These are phyloP conservation scores for Siphonodentalium dalli DNA, from an alignment of 2,888 invertebrate species.

Conservation along the genomic window DNA sequence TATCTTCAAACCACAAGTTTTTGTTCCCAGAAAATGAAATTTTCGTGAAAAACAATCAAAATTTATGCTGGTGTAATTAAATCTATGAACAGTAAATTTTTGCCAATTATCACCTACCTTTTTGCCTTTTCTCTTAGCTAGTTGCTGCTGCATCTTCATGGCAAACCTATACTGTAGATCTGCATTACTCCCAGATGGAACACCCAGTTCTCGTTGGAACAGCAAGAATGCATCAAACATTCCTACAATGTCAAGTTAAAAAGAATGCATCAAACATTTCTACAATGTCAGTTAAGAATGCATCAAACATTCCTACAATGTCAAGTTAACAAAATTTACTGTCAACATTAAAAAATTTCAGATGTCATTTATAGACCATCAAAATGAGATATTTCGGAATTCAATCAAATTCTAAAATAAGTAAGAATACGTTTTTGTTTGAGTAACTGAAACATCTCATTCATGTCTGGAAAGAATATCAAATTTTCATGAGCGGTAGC, in stretches of 20 bases:
- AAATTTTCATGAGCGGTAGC: too few relatives aligned
- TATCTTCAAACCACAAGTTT: too few relatives aligned
- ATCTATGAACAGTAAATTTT: neutral
- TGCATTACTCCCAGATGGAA: slow-evolving; percentile 43
- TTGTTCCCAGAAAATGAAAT: too few relatives aligned
- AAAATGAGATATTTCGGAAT: too few relatives aligned
- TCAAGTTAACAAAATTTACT: neutral
- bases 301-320: slow-evolving; percentile 31
- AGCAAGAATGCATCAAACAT: slow-evolving; percentile 50
- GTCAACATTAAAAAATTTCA: neutral
- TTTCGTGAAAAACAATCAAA: too few relatives aligned
- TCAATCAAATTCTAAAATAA: too few relatives aligned
- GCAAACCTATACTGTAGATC: slow-evolving; percentile 52
- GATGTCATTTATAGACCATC: too few relatives aligned
- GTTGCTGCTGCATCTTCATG: slow-evolving; percentile 41
- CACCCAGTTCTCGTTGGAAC: slow-evolving; percentile 44
- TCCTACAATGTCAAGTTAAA: slow-evolving; percentile 29
- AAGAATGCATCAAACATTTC: too few relatives aligned
- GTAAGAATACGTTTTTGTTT: too few relatives aligned
- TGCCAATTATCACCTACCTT: slow-evolving; percentile 16
- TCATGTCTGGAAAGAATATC: too few relatives aligned
- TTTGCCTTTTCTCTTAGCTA: slow-evolving; percentile 38
- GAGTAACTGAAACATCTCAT: too few relatives aligned
- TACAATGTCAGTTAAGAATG: slow-evolving; percentile 14
- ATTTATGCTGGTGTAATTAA: neutral